Evolutionary conservation across 1,140 invertebrate genomes (phyloP), one percentile per base, ranked within the genome.

Genomic region (Scaptomyza pallida): DNA sequence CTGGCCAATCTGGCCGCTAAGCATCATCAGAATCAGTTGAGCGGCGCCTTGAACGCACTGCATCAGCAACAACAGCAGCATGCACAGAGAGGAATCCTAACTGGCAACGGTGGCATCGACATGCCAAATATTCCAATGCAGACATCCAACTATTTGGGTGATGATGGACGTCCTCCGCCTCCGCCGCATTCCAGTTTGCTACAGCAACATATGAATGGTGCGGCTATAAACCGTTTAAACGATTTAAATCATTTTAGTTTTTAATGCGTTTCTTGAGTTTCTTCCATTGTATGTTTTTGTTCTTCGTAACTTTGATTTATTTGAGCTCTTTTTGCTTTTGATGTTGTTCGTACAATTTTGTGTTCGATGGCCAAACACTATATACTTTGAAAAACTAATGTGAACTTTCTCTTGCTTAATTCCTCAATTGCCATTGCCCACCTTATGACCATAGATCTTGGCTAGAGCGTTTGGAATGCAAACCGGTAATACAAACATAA

Each of bases 101-200:
- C 78, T 45, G 81, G 89, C 61, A 90, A 90, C 61, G 89, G 89
- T 21, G 78, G 75, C 72, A 72, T 90, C 23, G 89, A 90, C 26
- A 77, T 90, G 75, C 56, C 83, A 54, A 63, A 60, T 15, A 54
- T 33, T 15, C 65, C 72, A 16, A 55, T 72, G 69, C 64, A 60
- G 48, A 64, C 60, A 13, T 74, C 69, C 41, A 68, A 68, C 23
- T 91, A 78, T 55, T 79, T 86, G 86, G 93, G 93, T 73, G 92
- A 94, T 91, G 94, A 94, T 85, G 93, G 94, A 69, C 92, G 91
- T 41, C 94, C 94, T 68, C 94, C 94, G 61, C 94, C 94, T 69
- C 94, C 93, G 61, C 94, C 94, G 67, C 93, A 93, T 91, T 94
- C 93, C 85, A 96, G 96, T 92, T 93, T 97, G 83, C 95, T 97